Evolutionary conservation across 2,797 vertebrate genomes (phyloP).

Genomic region (Phrynocephalus guinanensis): DNA sequence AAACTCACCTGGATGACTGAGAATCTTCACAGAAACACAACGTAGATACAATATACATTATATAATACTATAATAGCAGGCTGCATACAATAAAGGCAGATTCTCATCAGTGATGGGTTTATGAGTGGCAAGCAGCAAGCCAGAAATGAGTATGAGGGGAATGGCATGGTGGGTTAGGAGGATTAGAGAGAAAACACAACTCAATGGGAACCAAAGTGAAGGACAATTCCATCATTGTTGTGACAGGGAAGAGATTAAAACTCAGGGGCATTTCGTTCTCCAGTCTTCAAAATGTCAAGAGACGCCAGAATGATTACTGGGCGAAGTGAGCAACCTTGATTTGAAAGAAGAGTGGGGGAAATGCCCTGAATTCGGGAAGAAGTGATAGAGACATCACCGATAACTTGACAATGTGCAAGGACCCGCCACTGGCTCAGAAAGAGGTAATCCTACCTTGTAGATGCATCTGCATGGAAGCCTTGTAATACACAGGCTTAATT

Average conservation of each 20-base stretch:
- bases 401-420: conserved; percentile 19
- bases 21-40: background rate
- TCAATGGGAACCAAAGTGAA: conserved; percentile 24
- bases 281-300: conserved; percentile 40
- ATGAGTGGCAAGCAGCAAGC: background rate
- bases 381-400: conserved; percentile 27
- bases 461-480: background rate
- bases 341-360: background rate
- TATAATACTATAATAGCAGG: conserved; percentile 19
- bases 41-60: background rate
- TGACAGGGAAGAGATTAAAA: conserved; percentile 46
- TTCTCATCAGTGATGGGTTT: background rate
- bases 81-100: background rate
- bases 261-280: conserved; percentile 24
- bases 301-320: conserved; percentile 31
- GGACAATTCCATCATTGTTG: conserved; percentile 31
- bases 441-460: background rate
- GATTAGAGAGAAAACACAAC: background rate
- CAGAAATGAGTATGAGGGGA: background rate
- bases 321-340: conserved; percentile 37
- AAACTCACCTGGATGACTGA: too few relatives aligned
- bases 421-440: background rate
- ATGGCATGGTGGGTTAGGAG: background rate
- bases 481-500: background rate
- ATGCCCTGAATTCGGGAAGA: conserved; percentile 17